Evolutionary conservation across 2,797 vertebrate species (phyloP).

Genomic region (Acipenser transmontanus): DNA sequence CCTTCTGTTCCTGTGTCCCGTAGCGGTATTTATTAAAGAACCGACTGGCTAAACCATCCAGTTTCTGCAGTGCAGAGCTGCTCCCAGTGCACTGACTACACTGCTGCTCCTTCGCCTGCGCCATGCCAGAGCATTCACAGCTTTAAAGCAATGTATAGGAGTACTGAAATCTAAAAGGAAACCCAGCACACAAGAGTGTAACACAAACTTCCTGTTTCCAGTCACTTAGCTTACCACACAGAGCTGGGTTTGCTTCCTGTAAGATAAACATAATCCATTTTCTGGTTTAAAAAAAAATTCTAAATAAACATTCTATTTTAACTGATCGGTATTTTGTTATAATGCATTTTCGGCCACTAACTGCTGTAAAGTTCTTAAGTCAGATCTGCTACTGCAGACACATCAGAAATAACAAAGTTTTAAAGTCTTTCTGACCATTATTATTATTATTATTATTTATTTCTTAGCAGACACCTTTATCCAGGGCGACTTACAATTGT

Average conservation of each 20-base stretch:
- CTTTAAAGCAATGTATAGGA: constrained; percentile 2
- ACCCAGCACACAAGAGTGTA: constrained; percentile 26
- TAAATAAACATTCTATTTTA: background rate
- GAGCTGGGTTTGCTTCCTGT: constrained; percentile 58
- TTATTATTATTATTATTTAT: no score
- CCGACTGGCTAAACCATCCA: constrained; percentile 77
- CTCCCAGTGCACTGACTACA: constrained; percentile 46
- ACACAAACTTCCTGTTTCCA: constrained; percentile 81
- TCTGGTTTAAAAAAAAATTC: background rate
- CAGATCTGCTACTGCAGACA: background rate
- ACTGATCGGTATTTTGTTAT: background rate
- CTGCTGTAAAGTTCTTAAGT: background rate
- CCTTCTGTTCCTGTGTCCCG: constrained; percentile 66
- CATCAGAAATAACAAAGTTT: background rate
- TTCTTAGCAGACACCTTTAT: no score
- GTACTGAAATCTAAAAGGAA: constrained; percentile 24
- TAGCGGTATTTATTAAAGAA: constrained; percentile 79
- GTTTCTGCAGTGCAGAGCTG: constrained; percentile 65
- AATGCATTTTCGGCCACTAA: background rate
- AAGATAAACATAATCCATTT: constrained; percentile 21
- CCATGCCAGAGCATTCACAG: constrained; percentile 54
- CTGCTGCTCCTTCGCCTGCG: constrained; percentile 68
- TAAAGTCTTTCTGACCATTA: background rate
- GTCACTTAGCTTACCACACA: constrained; percentile 51
- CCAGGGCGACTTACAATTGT: no score